Evolutionary conservation across 2,797 vertebrate genomes (phyloP), one percentile per base, ranked within the genome.

Genomic region (Valencia hispanica): DNA sequence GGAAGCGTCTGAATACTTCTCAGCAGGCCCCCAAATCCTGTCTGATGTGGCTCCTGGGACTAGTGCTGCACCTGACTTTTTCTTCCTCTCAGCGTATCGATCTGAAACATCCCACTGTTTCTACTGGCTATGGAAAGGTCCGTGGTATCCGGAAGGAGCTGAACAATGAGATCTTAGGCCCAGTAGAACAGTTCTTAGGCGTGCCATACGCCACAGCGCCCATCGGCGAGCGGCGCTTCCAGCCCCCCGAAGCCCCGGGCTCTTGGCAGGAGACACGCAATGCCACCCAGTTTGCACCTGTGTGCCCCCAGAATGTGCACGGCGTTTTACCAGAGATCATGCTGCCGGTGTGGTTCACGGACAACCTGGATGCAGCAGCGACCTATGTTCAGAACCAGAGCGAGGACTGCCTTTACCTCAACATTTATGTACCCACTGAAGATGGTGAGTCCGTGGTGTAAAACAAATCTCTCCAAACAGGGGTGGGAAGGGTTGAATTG

Each of bases 311-410:
- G 90, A 98, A 97, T 79, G 94, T 98, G 75, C 96, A 97, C 8
- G 97, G 96, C 15, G 96, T 97, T 47, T 94, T 98, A 71, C 97
- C 97, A 0, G 97, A 97, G 73, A 97, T 99, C 84, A 99, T 99
- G 97, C 94, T 98, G 12, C 97, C 97, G 0, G 96, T 98, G 68
- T 99, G 97, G 97, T 98, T 98, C 94, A 98, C 97, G 1, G 97
- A 98, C 92, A 98, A 97, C 92, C 88, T 99, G 94, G 97, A 99
- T 74, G 96, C 96, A 0, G 97, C 96, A 0, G 97, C 97, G 0
- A 95, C 94, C 51, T 97, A 97, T 51, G 96, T 99, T 70, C 97
- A 97, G 93, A 97, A 97, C 93, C 97, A 98, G 95, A 97, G 97
- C 11, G 97, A 98, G 90, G 97, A 98, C 92, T 98, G 97, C 86